These are phyloP conservation scores for Phallusia fumigata DNA, from an alignment of 23 tunicate species.

Conservation along the genomic window DNA sequence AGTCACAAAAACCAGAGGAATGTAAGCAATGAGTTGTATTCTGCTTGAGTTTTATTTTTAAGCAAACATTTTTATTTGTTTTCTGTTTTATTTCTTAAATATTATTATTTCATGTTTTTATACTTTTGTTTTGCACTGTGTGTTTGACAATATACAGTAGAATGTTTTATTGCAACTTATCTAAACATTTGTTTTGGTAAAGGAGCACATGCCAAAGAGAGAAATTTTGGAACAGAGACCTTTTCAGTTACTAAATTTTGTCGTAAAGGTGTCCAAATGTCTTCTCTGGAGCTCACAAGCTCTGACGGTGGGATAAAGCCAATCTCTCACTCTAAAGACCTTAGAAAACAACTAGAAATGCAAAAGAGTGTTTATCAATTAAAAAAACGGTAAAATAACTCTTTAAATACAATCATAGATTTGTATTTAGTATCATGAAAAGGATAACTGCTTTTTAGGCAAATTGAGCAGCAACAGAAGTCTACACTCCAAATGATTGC, in stretches of 20 bases:
- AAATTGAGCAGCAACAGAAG: conserved; percentile 61
- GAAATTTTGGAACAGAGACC: too few species aligned
- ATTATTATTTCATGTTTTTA: too few species aligned
- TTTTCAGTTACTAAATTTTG: too few species aligned
- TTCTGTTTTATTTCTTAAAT: too few species aligned
- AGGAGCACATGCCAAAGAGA: too few species aligned
- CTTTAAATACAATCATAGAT: neutral
- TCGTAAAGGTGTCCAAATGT: conserved; percentile 27
- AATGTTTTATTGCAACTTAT: too few species aligned
- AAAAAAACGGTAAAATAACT: conserved; percentile 67
- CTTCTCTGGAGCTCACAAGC: conserved; percentile 25
- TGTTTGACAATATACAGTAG: too few species aligned
- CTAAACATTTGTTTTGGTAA: too few species aligned
- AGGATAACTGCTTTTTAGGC: conserved; percentile 14
- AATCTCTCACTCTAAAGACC: conserved; percentile 19
- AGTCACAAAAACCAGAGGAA: neutral
- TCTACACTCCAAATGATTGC: neutral
- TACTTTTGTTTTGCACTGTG: too few species aligned
- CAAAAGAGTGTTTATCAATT: conserved; percentile 80
- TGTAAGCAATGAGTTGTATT: neutral
- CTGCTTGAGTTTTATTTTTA: too few species aligned
- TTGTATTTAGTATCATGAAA: neutral
- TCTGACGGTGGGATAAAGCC: conserved; percentile 6
- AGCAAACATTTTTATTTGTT: too few species aligned
- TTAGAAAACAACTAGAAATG: conserved; percentile 69